Conservation (phyloP, 2,113 vertebrate species). For the Struthio camelus region DNA sequence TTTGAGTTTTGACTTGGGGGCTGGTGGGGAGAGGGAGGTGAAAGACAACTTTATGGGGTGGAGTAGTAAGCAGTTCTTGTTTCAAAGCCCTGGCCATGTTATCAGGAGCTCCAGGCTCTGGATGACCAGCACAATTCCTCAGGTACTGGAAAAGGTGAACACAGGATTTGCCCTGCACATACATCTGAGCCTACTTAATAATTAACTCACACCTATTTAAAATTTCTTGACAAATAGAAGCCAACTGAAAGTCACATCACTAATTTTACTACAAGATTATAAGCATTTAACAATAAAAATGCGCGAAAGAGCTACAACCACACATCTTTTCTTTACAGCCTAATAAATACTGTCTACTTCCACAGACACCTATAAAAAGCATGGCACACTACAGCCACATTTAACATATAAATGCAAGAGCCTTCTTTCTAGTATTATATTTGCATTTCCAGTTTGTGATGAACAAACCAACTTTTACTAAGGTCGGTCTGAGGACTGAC, state of each 20-base stretch:
- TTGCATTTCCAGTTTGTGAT: not conserved
- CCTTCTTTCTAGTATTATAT: not conserved
- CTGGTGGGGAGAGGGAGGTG: too few species aligned
- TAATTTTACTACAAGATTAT: not conserved
- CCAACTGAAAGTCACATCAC: not conserved
- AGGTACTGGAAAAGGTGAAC: not conserved
- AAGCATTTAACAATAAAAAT: not conserved
- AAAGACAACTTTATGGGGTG: not conserved
- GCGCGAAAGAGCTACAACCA: not conserved
- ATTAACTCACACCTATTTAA: not conserved
- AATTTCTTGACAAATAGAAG: not conserved
- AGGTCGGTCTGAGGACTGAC: not conserved
- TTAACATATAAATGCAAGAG: not conserved
- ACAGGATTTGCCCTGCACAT: fast-evolving
- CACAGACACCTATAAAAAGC: not conserved
- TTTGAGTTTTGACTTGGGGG: too few species aligned
- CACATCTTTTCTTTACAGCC: not conserved
- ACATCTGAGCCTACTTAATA: not conserved
- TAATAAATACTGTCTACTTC: not conserved
- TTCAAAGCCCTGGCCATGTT: not conserved
- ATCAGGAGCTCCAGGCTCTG: not conserved
- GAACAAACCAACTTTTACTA: not conserved
- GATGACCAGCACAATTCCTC: not conserved
- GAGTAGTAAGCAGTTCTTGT: not conserved
- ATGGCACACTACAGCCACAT: not conserved